Evolutionary conservation across 2,797 vertebrate genomes (phyloP), one percentile per base, ranked within the genome.

Genomic region (Ctenochaetus hawaiiensis): DNA sequence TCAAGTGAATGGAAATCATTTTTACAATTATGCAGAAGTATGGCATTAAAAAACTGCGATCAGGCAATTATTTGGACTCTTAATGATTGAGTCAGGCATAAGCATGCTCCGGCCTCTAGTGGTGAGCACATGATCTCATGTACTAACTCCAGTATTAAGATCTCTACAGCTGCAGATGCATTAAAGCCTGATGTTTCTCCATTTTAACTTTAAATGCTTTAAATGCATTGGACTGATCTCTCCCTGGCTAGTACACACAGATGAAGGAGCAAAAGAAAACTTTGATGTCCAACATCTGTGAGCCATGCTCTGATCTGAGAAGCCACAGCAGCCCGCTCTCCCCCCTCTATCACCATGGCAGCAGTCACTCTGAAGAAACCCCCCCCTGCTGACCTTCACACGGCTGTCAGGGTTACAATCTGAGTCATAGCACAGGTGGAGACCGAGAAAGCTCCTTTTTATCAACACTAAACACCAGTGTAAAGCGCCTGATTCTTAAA

Each of bases 391-490:
- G 82, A 91, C 91, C 91, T 92, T 84, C 90, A 88, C 73, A 78
- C 1, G 45, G 90, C 85, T 87, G 84, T 87, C 89, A 92, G 90
- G 93, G 93, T 92, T 90, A 88, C 87, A 85, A 75, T 83, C 77
- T 80, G 86, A 88, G 76, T 86, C 91, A 83, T 44, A 59, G 78
- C 73, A 80, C 81, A 90, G 80, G 68, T 86, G 81, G 80, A 82
- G 64, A 59, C 16, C 0, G 62, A 82, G 52, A 51, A 47, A n/a
- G 43, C 51, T 54, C 37, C 18, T 70, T 48, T 83, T 80, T 64
- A 72, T 79, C 61, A 67, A 70, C 65, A 65, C 18, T 0, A 51
- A 37, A 62, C 60, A 11, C 4, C 0, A 39, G 2, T 9, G 16
- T 9, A 51, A 3, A 9, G n/a, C 52, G 37, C 14, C 14, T 11